A percentile compares a stretch with the other conserved stretches of the same genome.
Evolutionary conservation across 2,797 vertebrate genomes (phyloP).

Genomic region (Brotula barbata): DNA sequence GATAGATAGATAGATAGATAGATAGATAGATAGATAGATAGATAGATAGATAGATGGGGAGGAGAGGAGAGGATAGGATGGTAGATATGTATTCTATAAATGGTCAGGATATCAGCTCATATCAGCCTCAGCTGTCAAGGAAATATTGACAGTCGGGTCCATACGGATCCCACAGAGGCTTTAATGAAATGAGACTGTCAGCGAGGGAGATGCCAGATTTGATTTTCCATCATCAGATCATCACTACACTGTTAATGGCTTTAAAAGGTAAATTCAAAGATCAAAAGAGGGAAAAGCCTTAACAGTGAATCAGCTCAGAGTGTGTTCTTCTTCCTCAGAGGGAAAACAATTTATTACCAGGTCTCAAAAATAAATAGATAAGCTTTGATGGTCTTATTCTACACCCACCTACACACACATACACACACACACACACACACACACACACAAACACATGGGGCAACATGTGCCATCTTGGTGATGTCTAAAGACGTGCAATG

Average conservation of each 20-base stretch:
- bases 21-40: too few species aligned
- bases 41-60: too few species aligned
- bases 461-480: conserved; percentile 43
- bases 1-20: too few species aligned
- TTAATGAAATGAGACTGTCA: not conserved
- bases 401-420: conserved; percentile 26
- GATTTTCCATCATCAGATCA: conserved; percentile 6
- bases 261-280: conserved; percentile 36
- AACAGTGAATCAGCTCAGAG: conserved; percentile 1
- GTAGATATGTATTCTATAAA: too few species aligned
- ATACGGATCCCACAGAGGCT: not conserved
- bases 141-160: conserved; percentile 10
- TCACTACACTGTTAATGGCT: conserved; percentile 18
- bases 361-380: conserved; percentile 32
- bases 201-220: not conserved
- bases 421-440: conserved; percentile 22
- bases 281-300: conserved; percentile 21
- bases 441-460: too few species aligned
- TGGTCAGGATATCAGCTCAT: not conserved
- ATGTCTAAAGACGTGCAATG: conserved; percentile 55
- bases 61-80: too few species aligned
- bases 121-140: conserved; percentile 10
- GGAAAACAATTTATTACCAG: conserved; percentile 14
- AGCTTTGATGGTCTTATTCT: conserved; percentile 14
- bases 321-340: conserved; percentile 11